Evolutionary conservation across 2,888 invertebrate genomes (phyloP).

Genomic region (Omphaloscelis lunosa): DNA sequence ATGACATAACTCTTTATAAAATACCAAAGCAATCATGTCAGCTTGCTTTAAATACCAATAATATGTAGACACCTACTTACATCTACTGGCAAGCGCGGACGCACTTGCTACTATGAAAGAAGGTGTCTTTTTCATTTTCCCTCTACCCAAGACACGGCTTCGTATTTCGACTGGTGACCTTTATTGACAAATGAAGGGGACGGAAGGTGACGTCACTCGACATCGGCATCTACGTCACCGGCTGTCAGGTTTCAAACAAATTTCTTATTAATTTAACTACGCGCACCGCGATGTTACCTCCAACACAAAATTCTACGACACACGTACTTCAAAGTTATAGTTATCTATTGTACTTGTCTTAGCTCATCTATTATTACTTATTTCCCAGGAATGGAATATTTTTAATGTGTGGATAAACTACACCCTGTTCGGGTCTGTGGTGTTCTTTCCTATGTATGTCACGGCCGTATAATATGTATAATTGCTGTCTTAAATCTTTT

Average conservation of each 20-base stretch:
- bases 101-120: too few relatives aligned
- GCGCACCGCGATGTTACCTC: not conserved
- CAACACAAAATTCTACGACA: not conserved
- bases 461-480: not conserved
- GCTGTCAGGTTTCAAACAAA: constrained; percentile 7
- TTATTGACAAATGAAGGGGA: not conserved
- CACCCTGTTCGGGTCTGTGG: not conserved
- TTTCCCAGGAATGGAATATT: not conserved
- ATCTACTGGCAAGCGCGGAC: not conserved
- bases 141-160: not conserved
- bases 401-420: too few relatives aligned
- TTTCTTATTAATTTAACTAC: not conserved
- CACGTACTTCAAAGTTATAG: constrained; percentile 2
- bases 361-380: constrained; percentile 14
- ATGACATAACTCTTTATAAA: not conserved
- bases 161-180: not conserved
- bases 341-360: not conserved
- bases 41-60: not conserved
- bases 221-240: constrained; percentile 1
- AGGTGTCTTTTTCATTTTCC: not conserved
- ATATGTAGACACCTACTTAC: not conserved
- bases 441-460: not conserved
- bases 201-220: not conserved
- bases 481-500: not conserved
- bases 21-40: not conserved